Percentiles rank a stretch among this genome's conserved stretches.
Evolutionary conservation across 2,888 invertebrate genomes (phyloP).

Genomic region (Noctua janthina): DNA sequence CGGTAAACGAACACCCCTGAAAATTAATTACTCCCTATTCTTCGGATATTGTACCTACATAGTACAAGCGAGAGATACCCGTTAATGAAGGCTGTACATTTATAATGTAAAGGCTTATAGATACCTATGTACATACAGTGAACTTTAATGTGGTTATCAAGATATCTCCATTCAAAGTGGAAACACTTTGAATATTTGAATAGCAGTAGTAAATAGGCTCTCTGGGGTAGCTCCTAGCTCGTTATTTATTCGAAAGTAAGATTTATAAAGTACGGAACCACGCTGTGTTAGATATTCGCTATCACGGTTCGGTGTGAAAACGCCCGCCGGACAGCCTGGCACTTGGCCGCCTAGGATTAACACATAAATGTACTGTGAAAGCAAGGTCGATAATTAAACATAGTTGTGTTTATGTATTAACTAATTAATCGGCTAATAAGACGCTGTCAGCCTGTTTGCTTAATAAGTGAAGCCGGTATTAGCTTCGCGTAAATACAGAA

Average conservation of each 20-base stretch:
- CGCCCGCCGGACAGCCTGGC: conserved; percentile 36
- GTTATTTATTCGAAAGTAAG: conserved; percentile 71
- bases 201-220: conserved; percentile 63
- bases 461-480: conserved; percentile 7
- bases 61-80: not conserved
- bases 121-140: conserved; percentile 23
- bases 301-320: conserved; percentile 60
- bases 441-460: conserved; percentile 30
- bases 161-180: conserved; percentile 61
- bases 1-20: not conserved
- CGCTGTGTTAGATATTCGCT: conserved; percentile 66
- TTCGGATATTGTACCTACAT: not conserved
- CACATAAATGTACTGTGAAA: conserved; percentile 63
- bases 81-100: conserved; percentile 28
- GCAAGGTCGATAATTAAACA: conserved; percentile 49
- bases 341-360: conserved; percentile 51
- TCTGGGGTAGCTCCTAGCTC: conserved; percentile 60
- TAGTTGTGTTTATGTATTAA: conserved; percentile 46
- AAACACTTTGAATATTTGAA: conserved; percentile 64
- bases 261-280: conserved; percentile 69
- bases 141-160: conserved; percentile 59
- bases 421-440: conserved; percentile 51
- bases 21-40: not conserved
- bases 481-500: not conserved
- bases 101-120: conserved; percentile 4